A percentile compares a stretch with the other conserved stretches of the same genome.
phyloP scores from a whole-genome alignment of 2,113 vertebrate species.

The Noturus placidus region DNA sequence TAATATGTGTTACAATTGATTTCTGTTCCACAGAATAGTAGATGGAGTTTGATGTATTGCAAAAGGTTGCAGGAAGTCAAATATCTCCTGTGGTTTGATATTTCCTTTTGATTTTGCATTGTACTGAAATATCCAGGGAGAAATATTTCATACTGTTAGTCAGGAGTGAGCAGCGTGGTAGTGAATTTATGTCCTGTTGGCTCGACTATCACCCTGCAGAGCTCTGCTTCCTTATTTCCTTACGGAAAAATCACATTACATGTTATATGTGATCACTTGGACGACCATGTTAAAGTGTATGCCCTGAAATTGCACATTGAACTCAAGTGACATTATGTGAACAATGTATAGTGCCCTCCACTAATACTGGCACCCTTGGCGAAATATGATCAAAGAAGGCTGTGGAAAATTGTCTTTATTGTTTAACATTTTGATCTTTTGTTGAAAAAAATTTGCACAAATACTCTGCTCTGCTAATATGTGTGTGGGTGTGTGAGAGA shows the following conservation, averaged over 20 bases:
- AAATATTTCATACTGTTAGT: slow-evolving; percentile 20
- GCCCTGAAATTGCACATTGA: background rate
- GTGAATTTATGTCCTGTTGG: slow-evolving; percentile 21
- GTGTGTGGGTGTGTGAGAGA: too few species aligned
- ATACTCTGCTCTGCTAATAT: too few species aligned
- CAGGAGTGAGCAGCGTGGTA: slow-evolving; percentile 3
- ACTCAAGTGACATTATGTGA: background rate
- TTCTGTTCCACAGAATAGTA: slow-evolving; percentile 10
- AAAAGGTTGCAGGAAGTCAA: slow-evolving; percentile 12
- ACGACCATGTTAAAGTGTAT: background rate
- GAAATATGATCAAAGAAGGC: too few species aligned
- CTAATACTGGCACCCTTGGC: too few species aligned
- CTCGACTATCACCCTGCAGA: slow-evolving; percentile 20
- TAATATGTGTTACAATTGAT: slow-evolving; percentile 32
- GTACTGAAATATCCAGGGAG: background rate
- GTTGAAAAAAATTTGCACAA: too few species aligned
- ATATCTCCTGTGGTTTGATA: slow-evolving; percentile 23
- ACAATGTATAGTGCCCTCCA: background rate
- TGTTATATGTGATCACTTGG: background rate
- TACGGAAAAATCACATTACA: background rate
- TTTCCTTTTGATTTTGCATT: slow-evolving; percentile 11
- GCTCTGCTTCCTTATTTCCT: background rate
- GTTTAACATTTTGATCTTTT: too few species aligned
- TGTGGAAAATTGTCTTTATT: too few species aligned
- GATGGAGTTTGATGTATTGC: slow-evolving; percentile 16